Conservation (phyloP, 2,113 vertebrate genomes). For the Dasyornis broadbenti region DNA sequence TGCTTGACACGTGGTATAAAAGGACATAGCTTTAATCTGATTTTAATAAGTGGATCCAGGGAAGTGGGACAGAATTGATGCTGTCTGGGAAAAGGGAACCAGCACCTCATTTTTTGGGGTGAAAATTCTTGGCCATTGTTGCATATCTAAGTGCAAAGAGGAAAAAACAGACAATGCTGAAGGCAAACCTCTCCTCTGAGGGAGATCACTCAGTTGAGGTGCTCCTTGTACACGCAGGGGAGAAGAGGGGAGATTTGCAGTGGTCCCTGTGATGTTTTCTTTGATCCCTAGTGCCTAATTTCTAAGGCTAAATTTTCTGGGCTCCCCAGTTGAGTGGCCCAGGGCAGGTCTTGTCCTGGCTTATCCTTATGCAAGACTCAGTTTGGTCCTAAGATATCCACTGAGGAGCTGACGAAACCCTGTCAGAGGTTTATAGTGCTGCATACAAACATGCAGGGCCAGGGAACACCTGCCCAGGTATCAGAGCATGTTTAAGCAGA, state of each 20-base stretch:
- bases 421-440: not conserved
- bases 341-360: not conserved
- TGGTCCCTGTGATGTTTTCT: not conserved
- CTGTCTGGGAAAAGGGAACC: not conserved
- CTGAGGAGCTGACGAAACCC: not conserved
- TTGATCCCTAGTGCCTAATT: not conserved
- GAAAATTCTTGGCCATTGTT: not conserved
- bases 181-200: not conserved
- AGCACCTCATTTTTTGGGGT: not conserved
- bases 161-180: not conserved
- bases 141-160: not conserved
- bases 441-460: fast-evolving
- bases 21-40: not conserved
- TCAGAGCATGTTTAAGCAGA: not conserved
- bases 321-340: fast-evolving
- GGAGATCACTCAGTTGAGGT: not conserved
- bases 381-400: not conserved
- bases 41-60: not conserved
- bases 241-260: not conserved
- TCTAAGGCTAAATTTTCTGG: too few species aligned
- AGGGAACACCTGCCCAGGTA: not conserved
- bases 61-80: not conserved
- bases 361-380: not conserved
- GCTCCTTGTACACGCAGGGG: not conserved
- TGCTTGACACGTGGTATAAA: not conserved